Evolutionary conservation across 2,113 vertebrate species (phyloP), one percentile per base, ranked within the genome.

Genomic region (Pseudopodoces humilis): DNA sequence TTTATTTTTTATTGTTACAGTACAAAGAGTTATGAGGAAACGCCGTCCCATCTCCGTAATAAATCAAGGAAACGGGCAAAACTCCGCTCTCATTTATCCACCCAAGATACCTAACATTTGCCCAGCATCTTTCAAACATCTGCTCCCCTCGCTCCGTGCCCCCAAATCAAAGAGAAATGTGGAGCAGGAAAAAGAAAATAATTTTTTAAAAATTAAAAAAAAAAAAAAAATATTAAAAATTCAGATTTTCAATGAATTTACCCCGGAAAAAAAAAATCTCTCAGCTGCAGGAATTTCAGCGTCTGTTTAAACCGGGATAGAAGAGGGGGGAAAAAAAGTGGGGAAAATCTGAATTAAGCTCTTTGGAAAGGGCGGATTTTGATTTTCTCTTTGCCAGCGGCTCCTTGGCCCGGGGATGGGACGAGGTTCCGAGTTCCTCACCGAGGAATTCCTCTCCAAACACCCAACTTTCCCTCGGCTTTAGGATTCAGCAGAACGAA

Each of bases 11-110:
- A 88, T 97, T 94, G 84, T 94, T 95, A 86, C 93, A 88, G 93
- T 93, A 88, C 37, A 95, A 96, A 97, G 96, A 95, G 92, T 97
- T 97, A 96, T 96, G 96, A 92, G 30, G 93, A 69, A 88, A 84
- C 39, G 86, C 88, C 74, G 33, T n/a, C 69, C 88, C 82, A 58
- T 87, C 69, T 92, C 87, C 86, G 27, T 33, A 83, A 97, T 97
- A 97, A 96, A 97, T 97, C 95, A 96, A 80, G 78, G 93, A 80
- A 96, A 93, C 53, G 58, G 95, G 83, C 53, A 92, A 93, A 95
- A 97, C 62, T 27, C 31, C 46, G 89, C 65, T 50, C 93, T 41
- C 95, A 49, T 95, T 94, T 93, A 91, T 97, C 95, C 55, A 22
- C 92, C 83, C 17, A 83, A 95, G 94, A 87, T 91, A 90, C 89